Conservation (phyloP, 2,888 invertebrate species). For the Clostera curtula region DNA sequence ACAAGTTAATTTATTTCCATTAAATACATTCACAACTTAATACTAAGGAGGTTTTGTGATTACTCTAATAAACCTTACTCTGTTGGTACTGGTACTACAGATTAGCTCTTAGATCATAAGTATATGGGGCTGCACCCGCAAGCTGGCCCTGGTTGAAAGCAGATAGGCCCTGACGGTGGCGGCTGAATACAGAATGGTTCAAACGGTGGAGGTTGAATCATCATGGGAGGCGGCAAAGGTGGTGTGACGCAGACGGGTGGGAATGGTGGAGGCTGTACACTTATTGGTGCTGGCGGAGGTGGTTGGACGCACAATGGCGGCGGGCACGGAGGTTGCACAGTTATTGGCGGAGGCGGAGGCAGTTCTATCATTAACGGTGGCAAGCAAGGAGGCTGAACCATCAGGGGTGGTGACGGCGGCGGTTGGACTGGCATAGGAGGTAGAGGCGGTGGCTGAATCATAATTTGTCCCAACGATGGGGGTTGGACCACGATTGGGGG, state of each 20-base stretch:
- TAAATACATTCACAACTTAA: too few species aligned
- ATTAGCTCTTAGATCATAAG: too few species aligned
- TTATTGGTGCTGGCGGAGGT: conserved; percentile 47
- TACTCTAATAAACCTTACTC: too few species aligned
- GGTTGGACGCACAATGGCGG: conserved; percentile 52
- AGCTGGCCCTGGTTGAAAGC: conserved; percentile 29
- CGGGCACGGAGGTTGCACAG: conserved; percentile 50
- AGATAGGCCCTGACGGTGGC: conserved; percentile 34
- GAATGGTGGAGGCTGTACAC: conserved; percentile 47
- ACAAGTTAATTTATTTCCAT: too few species aligned
- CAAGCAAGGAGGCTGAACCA: conserved; percentile 50
- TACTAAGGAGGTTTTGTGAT: too few species aligned
- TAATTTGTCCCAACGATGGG: conserved; percentile 47
- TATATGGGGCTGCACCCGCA: too few species aligned
- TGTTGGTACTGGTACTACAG: neutral
- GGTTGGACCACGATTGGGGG: conserved; percentile 57
- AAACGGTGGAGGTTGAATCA: conserved; percentile 47
- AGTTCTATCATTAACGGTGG: conserved; percentile 49
- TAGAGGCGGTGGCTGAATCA: conserved; percentile 54
- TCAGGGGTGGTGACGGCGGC: conserved; percentile 49
- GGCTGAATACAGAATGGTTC: conserved; percentile 52
- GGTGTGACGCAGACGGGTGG: conserved; percentile 53
- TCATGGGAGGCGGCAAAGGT: conserved; percentile 43
- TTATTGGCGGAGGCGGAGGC: conserved; percentile 47
- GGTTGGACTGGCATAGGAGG: conserved; percentile 57